Conservation (phyloP, 2,113 vertebrate species). For the Cnemophilus loriae region DNA sequence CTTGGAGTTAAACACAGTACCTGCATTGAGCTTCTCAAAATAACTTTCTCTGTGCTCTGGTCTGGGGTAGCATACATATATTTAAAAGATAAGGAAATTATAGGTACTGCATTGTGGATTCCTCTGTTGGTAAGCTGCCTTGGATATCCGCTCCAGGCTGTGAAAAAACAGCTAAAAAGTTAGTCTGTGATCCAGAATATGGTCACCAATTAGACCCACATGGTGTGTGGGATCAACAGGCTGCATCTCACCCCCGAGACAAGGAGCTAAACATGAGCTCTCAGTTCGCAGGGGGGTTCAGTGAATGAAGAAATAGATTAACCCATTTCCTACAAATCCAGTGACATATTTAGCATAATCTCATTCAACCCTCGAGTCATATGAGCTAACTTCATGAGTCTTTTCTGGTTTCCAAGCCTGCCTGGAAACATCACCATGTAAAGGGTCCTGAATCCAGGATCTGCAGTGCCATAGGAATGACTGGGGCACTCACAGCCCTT, state of each 20-base stretch:
- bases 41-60: neutral
- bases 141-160: neutral
- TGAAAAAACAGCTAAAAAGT: neutral
- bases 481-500: neutral
- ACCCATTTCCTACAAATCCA: neutral
- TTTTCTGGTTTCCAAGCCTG: neutral
- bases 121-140: neutral
- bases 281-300: neutral
- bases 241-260: neutral
- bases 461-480: neutral
- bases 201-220: neutral
- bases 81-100: neutral
- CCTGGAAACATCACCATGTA: neutral
- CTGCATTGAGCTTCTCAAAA: neutral
- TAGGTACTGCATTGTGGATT: neutral
- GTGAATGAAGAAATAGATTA: neutral
- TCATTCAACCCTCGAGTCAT: neutral
- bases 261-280: neutral
- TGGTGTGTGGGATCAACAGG: neutral
- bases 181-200: neutral
- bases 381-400: neutral
- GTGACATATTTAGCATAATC: neutral
- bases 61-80: neutral
- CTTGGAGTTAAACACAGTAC: neutral
- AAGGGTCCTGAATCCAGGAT: neutral